A percentile compares a stretch with the other conserved stretches of the same genome.
phyloP scores from a whole-genome alignment of 2,888 invertebrate species.

The Drosophila putrida region DNA sequence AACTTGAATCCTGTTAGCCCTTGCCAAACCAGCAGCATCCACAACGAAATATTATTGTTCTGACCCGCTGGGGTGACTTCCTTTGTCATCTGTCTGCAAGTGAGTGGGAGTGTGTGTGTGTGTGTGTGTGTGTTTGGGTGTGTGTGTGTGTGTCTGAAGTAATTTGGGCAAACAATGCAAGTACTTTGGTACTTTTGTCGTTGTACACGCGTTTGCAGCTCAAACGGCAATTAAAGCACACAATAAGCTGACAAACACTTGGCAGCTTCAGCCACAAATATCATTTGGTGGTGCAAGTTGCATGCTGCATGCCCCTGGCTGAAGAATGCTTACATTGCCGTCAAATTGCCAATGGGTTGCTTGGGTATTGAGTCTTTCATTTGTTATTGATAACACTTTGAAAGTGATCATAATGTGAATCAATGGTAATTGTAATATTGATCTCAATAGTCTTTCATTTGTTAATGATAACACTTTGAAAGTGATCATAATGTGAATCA shows the following conservation, averaged over 20 bases:
- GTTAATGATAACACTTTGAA: not conserved
- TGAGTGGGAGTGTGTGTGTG: constrained; percentile 17
- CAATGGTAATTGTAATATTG: not conserved
- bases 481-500: not conserved
- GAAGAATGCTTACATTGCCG: not conserved
- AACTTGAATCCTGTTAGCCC: constrained; percentile 70
- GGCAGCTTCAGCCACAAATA: constrained; percentile 40
- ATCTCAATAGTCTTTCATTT: not conserved
- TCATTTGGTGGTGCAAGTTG: constrained; percentile 41
- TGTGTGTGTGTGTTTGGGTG: constrained; percentile 10
- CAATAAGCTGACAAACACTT: constrained; percentile 77
- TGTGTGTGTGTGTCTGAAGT: constrained; percentile 44
- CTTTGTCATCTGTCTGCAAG: constrained; percentile 47
- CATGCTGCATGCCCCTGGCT: constrained; percentile 6
- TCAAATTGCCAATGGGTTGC: constrained; percentile 5
- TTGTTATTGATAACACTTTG: not conserved
- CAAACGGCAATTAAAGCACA: constrained; percentile 75
- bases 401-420: not conserved
- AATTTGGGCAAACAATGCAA: constrained; percentile 72
- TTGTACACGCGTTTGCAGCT: constrained; percentile 55
- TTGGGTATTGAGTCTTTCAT: not conserved
- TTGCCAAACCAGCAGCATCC: constrained; percentile 53
- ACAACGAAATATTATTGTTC: constrained; percentile 38
- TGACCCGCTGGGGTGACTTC: constrained; percentile 49
- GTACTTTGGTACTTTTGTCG: constrained; percentile 28